Conservation (phyloP, 1,140 invertebrate genomes). For the Phthorimaea operculella region DNA sequence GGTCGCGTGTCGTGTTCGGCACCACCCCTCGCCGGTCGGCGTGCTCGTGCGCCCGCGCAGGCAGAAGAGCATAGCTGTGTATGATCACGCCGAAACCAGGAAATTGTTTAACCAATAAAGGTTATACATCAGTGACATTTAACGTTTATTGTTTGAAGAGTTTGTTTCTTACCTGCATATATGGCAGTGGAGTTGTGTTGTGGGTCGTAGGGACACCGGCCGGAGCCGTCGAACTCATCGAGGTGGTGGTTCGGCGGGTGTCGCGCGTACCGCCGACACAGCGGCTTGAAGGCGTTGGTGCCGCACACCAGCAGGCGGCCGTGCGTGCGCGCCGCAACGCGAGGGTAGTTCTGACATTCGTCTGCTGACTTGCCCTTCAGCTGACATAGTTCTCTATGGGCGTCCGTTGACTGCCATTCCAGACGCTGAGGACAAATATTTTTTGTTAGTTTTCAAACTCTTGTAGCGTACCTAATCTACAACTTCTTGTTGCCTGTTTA, state of each 20-base stretch:
- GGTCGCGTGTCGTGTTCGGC: slow-evolving; percentile 32
- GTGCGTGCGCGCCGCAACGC: slow-evolving; percentile 79
- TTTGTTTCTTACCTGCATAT: slow-evolving; percentile 70
- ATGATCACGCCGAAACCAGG: slow-evolving; percentile 24
- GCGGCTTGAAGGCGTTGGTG: slow-evolving; percentile 96
- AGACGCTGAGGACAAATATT: slow-evolving; percentile 72
- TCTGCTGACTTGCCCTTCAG: slow-evolving; percentile 89
- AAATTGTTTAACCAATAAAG: slow-evolving; percentile 19
- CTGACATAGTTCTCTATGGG: slow-evolving; percentile 85
- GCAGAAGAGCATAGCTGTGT: slow-evolving; percentile 21
- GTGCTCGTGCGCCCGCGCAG: slow-evolving; percentile 10
- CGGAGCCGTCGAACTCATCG: slow-evolving; percentile 83
- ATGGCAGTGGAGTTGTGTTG: slow-evolving; percentile 93
- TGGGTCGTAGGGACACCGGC: slow-evolving; percentile 92
- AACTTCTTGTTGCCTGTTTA: no score
- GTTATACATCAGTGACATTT: slow-evolving; percentile 13
- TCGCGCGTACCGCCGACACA: slow-evolving; percentile 81
- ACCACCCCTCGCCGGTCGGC: slow-evolving; percentile 26
- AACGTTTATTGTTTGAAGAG: background rate
- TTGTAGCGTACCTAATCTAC: no score
- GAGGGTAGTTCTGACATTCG: slow-evolving; percentile 96
- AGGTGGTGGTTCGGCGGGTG: slow-evolving; percentile 59
- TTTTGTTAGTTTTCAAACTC: no score
- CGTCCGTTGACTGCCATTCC: slow-evolving; percentile 85
- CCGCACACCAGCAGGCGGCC: slow-evolving; percentile 90